Percentiles rank a stretch among this genome's conserved stretches.
phyloP scores from a whole-genome alignment of 2,113 vertebrate genomes.

The Eidolon helvum region DNA sequence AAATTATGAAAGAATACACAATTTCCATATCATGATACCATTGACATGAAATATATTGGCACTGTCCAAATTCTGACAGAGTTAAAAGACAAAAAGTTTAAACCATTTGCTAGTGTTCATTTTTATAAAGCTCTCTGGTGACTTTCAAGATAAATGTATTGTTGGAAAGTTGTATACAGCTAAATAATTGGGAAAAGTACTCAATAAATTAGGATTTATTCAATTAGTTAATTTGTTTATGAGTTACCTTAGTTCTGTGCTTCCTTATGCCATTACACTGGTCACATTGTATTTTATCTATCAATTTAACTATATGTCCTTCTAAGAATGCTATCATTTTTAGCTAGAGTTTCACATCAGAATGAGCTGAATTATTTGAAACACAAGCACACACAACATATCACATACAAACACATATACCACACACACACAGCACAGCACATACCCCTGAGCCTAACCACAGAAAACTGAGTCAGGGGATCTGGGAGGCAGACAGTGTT shows the following conservation, averaged over 20 bases:
- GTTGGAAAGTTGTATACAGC: background rate
- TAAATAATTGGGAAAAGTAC: background rate
- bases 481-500: background rate
- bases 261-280: background rate
- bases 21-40: background rate
- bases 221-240: background rate
- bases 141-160: background rate
- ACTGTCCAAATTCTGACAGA: background rate
- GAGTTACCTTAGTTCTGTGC: background rate
- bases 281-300: background rate
- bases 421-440: background rate
- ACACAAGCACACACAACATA: background rate
- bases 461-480: background rate
- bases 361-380: background rate
- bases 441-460: no score
- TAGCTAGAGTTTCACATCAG: background rate
- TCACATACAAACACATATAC: no score
- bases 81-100: background rate
- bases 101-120: background rate
- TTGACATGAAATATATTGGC: background rate
- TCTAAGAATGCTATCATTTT: background rate
- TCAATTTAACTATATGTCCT: background rate
- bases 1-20: background rate
- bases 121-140: background rate
- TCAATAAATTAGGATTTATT: constrained; percentile 29